Base-by-base conservation (phyloP, 2,113 vertebrate species). In the Naja naja region DNA sequence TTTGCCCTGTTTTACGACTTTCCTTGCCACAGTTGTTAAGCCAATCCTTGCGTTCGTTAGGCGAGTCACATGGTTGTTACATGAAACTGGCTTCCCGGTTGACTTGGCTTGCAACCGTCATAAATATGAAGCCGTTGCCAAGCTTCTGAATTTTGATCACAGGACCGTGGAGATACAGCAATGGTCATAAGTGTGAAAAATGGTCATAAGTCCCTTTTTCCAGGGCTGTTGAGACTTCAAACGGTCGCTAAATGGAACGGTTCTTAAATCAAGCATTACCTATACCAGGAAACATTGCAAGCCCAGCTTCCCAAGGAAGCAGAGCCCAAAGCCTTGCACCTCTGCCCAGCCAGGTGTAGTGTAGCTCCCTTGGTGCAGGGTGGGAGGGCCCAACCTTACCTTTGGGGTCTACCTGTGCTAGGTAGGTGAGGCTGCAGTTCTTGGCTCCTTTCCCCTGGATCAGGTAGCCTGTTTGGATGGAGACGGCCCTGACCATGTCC, bases 381-480 rank as follows among this genome's bases (percentile, higher is more conserved):
- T 1, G 22, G 20, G 85, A 10, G 39, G 20, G 90, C 55, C 58
- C 87, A 69, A 85, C 91, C 94, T 98, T 97, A 99, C 99, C 99
- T 99, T 97, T 98, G 93, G 99, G 99, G 95, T 99, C 99, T 90
- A 99, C 98, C 95, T 99, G 99, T 2, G 99, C 99, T 98, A 99
- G 97, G 98, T 99, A 99, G 58, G 98, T 99, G 95, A 99, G 98
- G 93, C 96, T 97, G 93, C 98, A 99, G 97, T 96, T 97, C 94
- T 96, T 98, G 93, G 98, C 97, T 18, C 98, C 98, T 1, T 98
- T 98, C 64, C 97, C 98, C 97, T 99, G 98, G 45, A 99, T 97
- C 96, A 99, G 96, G 97, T 99, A 99, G 88, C 99, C 99, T 0
- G 99, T 99, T 97, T 99, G 98, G 96, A 99, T 98, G 96, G 99